Conservation (phyloP, 1,140 invertebrate species). For the Paramacrobiotus metropolitanus region DNA sequence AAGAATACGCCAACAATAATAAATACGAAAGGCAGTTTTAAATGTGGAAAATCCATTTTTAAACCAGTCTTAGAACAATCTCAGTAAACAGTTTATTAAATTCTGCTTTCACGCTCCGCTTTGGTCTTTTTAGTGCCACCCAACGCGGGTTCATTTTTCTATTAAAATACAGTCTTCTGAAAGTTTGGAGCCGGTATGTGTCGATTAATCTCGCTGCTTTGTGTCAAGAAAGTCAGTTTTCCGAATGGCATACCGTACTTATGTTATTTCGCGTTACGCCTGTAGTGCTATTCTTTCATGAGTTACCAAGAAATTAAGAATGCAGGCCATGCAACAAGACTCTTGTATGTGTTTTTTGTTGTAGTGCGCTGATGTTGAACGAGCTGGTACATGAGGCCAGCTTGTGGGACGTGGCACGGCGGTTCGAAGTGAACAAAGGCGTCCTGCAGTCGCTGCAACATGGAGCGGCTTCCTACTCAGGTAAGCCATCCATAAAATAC, state of each 20-base stretch:
- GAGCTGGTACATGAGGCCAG: conserved; percentile 78
- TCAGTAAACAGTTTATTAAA: no score
- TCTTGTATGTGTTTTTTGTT: conserved; percentile 42
- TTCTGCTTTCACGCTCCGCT: no score
- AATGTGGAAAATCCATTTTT: no score
- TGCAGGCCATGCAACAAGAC: conserved; percentile 23
- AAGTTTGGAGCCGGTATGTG: not conserved
- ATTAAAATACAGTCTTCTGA: not conserved
- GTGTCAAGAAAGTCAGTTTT: not conserved
- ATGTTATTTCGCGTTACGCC: not conserved
- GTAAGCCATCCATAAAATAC: conserved; percentile 34
- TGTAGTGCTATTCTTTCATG: not conserved
- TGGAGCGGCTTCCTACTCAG: conserved; percentile 80
- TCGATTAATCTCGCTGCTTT: conserved; percentile 9
- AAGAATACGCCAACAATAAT: no score
- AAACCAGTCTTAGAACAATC: no score
- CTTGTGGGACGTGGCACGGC: conserved; percentile 45
- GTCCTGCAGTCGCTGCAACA: conserved; percentile 74
- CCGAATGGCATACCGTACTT: not conserved
- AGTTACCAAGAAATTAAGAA: conserved; percentile 6
- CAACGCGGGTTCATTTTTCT: no score
- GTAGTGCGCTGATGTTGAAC: conserved; percentile 64
- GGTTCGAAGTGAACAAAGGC: conserved; percentile 63
- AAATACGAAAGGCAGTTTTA: no score
- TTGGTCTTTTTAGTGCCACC: no score